Percentiles rank a stretch among this genome's conserved stretches.
phyloP scores from a whole-genome alignment of 35 echinoderm and acorn worm species.

The Lytechinus variegatus region DNA sequence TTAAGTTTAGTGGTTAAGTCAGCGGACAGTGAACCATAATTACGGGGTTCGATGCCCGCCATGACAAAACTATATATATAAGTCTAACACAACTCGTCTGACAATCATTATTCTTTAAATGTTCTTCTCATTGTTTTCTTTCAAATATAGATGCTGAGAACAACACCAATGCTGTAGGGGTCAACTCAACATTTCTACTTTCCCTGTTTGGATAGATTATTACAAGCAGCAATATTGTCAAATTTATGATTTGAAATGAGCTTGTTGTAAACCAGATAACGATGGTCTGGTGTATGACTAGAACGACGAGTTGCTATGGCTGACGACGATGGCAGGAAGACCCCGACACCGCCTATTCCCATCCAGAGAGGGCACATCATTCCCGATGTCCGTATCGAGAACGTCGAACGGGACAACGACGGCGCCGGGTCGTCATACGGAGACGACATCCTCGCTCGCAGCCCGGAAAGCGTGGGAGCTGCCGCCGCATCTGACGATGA shows the following conservation, averaged over 20 bases:
- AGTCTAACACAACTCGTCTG: too few species aligned
- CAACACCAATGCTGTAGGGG: background rate
- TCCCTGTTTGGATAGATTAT: background rate
- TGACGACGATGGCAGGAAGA: background rate
- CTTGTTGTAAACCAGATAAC: background rate
- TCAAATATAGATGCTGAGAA: background rate
- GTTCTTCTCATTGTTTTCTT: background rate
- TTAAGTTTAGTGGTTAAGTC: too few species aligned
- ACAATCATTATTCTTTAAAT: too few species aligned
- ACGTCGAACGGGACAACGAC: background rate
- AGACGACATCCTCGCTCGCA: background rate
- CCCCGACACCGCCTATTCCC: background rate
- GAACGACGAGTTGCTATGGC: conserved; percentile 11
- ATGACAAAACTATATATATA: too few species aligned
- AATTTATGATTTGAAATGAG: background rate
- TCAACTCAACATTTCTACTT: background rate
- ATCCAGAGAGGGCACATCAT: background rate
- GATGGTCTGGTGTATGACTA: background rate
- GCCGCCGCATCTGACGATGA: background rate
- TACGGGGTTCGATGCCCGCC: too few species aligned
- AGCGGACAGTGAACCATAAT: too few species aligned
- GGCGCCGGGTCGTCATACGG: background rate
- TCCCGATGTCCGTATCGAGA: conserved; percentile 18
- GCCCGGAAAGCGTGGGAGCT: background rate
- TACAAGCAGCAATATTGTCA: background rate